These are phyloP conservation scores for Microdon myrmicae DNA, from an alignment of 2,888 invertebrate species.

Conservation along the genomic window DNA sequence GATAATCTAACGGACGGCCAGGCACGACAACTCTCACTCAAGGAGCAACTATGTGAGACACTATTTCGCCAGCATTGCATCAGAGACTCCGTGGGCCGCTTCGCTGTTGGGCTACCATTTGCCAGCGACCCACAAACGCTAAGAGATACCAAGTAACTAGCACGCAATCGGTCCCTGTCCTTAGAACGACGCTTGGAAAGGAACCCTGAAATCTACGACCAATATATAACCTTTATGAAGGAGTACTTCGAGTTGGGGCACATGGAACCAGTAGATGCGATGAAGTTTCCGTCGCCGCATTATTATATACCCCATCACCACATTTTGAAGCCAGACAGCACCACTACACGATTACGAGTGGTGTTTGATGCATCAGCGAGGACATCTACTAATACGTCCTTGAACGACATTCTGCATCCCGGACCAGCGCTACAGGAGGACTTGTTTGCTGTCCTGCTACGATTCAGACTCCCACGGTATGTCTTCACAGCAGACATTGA, in stretches of 20 bases:
- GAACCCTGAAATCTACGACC: constrained; percentile 13
- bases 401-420: constrained; percentile 39
- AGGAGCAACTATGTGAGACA: no score
- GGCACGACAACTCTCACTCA: no score
- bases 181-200: constrained; percentile 30
- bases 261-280: constrained; percentile 14
- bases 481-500: constrained; percentile 37
- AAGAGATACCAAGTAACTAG: no score
- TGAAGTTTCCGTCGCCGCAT: constrained; percentile 12
- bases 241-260: constrained; percentile 36
- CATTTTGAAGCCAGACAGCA: constrained; percentile 25
- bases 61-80: no score
- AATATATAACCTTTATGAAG: constrained; percentile 39
- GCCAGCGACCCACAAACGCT: no score
- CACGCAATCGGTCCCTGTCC: constrained; percentile 13
- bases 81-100: no score
- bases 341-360: constrained; percentile 36
- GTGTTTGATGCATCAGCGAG: constrained; percentile 37
- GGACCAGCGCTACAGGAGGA: constrained; percentile 42
- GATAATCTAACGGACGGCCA: no score
- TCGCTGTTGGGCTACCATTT: no score
- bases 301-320: constrained; percentile 42
- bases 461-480: constrained; percentile 29
- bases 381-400: constrained; percentile 14
- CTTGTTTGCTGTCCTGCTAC: constrained; percentile 17